These are phyloP conservation scores for Phytoseiulus persimilis DNA, from an alignment of 2,888 invertebrate genomes.

Conservation along the genomic window DNA sequence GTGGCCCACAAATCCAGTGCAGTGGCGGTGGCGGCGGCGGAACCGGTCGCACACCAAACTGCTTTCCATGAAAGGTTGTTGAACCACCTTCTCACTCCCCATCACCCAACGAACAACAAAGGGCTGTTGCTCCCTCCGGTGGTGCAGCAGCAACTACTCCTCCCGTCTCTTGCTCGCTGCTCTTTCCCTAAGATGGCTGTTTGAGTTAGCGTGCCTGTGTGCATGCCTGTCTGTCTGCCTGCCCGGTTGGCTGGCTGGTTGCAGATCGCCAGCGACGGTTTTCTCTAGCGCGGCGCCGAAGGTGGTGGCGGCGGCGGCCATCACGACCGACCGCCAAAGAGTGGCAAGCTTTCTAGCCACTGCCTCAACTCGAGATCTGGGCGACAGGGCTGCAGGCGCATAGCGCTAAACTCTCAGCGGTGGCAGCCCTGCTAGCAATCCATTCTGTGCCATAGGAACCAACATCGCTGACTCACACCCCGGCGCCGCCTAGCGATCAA, in stretches of 20 bases:
- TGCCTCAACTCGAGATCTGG: neutral
- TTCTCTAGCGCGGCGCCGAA: neutral
- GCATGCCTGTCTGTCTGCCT: neutral
- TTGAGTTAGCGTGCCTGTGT: neutral
- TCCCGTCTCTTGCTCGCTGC: neutral
- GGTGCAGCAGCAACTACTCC: neutral
- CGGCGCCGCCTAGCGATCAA: neutral
- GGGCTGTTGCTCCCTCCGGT: neutral
- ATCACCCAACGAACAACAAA: neutral
- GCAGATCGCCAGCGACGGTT: neutral
- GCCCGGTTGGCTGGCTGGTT: neutral
- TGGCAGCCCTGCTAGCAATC: neutral
- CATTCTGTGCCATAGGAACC: neutral
- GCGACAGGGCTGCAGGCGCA: neutral
- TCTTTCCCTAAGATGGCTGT: neutral
- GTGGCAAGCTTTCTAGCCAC: neutral
- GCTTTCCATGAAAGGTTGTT: neutral
- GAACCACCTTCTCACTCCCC: neutral
- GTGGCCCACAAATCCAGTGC: slow-evolving; percentile 5
- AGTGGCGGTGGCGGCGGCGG: neutral
- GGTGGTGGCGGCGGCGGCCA: neutral
- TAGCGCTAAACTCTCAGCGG: neutral
- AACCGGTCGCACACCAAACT: neutral
- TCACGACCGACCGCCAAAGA: neutral
- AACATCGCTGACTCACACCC: neutral